Percentiles rank a stretch among this genome's conserved stretches.
phyloP scores from a whole-genome alignment of 2,113 vertebrate species.

The Triplophysa rosa region DNA sequence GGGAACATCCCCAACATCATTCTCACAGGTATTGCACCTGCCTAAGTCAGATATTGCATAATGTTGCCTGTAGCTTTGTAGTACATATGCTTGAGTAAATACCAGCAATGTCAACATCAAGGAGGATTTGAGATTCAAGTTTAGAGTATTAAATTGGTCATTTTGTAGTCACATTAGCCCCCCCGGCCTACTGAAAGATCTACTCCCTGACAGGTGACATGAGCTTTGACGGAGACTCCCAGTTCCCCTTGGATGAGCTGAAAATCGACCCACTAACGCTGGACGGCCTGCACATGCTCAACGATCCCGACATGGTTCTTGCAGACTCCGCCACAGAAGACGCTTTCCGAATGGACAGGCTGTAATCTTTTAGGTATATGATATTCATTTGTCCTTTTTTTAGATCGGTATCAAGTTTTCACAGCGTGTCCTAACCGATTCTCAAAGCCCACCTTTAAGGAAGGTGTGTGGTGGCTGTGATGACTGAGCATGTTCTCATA shows the following conservation, averaged over 20 bases:
- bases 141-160: background rate
- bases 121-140: background rate
- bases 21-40: conserved; percentile 83
- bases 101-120: too few relatives aligned
- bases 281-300: conserved; percentile 98
- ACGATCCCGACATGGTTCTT: conserved; percentile 98
- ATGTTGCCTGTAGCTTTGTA: background rate
- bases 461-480: background rate
- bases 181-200: conserved; percentile 95
- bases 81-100: background rate
- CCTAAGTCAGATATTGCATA: conserved; percentile 18
- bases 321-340: conserved; percentile 95
- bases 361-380: conserved; percentile 71
- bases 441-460: conserved; percentile 3
- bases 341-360: conserved; percentile 97
- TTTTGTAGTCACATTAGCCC: conserved; percentile 88
- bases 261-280: conserved; percentile 98
- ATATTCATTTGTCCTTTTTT: conserved; percentile 3
- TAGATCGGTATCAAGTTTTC: background rate
- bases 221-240: conserved; percentile 93
- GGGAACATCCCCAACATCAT: conserved; percentile 98
- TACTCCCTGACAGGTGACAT: conserved; percentile 90
- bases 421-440: background rate
- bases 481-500: conserved; percentile 12
- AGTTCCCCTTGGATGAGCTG: conserved; percentile 97